These are phyloP conservation scores for Plagiodera versicolora DNA, from an alignment of 2,888 invertebrate species.

Conservation along the genomic window DNA sequence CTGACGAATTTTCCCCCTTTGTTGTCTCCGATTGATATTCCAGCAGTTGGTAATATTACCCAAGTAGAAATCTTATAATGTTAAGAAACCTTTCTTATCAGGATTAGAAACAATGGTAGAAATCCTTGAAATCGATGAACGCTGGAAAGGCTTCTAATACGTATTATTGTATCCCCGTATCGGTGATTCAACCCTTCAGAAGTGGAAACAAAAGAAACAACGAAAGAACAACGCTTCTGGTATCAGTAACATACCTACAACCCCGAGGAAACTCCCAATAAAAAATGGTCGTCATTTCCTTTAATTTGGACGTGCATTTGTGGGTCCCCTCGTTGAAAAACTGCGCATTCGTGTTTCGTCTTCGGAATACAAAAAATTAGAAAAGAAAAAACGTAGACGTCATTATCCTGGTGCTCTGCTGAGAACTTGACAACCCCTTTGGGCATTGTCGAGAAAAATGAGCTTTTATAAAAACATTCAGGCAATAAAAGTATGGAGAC, in stretches of 20 bases:
- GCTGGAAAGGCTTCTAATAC: constrained; percentile 26
- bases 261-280: no score
- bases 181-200: neutral
- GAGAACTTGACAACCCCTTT: constrained; percentile 50
- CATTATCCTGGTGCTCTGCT: constrained; percentile 32
- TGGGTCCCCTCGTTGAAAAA: constrained; percentile 1
- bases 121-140: constrained; percentile 24
- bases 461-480: constrained; percentile 55
- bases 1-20: constrained; percentile 3
- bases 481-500: constrained; percentile 54
- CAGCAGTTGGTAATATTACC: constrained; percentile 35
- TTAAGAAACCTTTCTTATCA: constrained; percentile 46
- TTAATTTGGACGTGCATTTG: no score
- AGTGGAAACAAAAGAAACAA: neutral
- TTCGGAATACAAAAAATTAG: constrained; percentile 9
- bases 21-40: constrained; percentile 16
- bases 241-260: no score
- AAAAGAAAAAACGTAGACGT: constrained; percentile 28
- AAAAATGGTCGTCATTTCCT: no score
- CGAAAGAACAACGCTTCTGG: no score
- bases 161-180: constrained; percentile 9
- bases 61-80: constrained; percentile 44
- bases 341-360: neutral
- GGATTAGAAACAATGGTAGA: constrained; percentile 39
- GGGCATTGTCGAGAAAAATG: constrained; percentile 52